Conservation (phyloP, 2,797 vertebrate genomes). For the Lagocephalus sceleratus region DNA sequence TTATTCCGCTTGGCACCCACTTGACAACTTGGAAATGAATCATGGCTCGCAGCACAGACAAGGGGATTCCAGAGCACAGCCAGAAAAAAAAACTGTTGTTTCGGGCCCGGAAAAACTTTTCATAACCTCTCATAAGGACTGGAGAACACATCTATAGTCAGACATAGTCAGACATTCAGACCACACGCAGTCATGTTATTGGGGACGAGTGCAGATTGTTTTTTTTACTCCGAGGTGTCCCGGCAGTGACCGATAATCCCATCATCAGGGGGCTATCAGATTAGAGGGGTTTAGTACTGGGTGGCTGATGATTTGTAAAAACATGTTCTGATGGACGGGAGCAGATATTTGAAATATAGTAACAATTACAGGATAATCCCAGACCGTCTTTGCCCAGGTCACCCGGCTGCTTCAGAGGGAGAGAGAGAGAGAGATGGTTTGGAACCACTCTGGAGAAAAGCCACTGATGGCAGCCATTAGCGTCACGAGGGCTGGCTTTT, state of each 20-base stretch:
- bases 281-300: neutral
- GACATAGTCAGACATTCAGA: too few species aligned
- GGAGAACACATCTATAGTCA: too few species aligned
- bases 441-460: slow-evolving; percentile 36
- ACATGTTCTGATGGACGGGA: slow-evolving; percentile 10
- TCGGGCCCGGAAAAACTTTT: slow-evolving; percentile 17
- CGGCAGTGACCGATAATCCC: too few species aligned
- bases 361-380: slow-evolving; percentile 40
- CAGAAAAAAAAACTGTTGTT: slow-evolving; percentile 19
- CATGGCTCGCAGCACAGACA: slow-evolving; percentile 22
- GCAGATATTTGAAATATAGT: slow-evolving; percentile 21
- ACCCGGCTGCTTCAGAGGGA: slow-evolving; percentile 19
- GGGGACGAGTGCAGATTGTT: slow-evolving; percentile 9
- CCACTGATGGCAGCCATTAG: slow-evolving; percentile 32
- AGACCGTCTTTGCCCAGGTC: slow-evolving; percentile 26
- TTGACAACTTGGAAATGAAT: slow-evolving; percentile 44
- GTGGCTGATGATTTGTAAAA: slow-evolving; percentile 14
- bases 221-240: too few species aligned
- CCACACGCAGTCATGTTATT: neutral
- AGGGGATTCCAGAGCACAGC: slow-evolving; percentile 17
- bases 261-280: neutral
- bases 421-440: slow-evolving; percentile 43
- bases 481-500: slow-evolving; percentile 17
- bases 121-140: slow-evolving; percentile 1
- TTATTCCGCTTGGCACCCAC: slow-evolving; percentile 25